phyloP scores from a whole-genome alignment of 2,113 vertebrate species.

The Myrmophylax atrothorax region DNA sequence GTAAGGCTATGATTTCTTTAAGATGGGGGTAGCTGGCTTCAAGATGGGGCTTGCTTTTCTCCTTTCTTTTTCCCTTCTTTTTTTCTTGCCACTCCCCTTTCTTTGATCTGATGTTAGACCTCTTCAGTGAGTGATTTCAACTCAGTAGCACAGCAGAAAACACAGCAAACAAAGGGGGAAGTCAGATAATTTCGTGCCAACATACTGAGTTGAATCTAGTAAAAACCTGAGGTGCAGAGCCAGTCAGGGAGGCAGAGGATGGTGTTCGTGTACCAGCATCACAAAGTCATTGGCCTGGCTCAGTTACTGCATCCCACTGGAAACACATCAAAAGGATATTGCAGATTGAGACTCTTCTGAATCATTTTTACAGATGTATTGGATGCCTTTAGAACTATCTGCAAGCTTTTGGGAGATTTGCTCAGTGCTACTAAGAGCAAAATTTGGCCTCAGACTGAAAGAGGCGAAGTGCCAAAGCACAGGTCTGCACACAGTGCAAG shows the following conservation, averaged over 20 bases:
- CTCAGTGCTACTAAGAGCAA: background rate
- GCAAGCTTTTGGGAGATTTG: background rate
- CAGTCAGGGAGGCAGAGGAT: background rate
- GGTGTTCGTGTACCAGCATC: background rate
- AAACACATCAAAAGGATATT: background rate
- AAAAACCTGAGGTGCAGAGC: background rate
- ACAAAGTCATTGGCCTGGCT: background rate
- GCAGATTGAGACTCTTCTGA: background rate
- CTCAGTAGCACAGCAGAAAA: background rate
- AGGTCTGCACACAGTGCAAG: background rate
- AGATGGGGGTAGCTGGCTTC: background rate
- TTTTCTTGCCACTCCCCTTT: background rate
- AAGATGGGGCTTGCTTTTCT: background rate
- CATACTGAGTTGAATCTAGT: background rate
- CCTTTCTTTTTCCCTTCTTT: background rate
- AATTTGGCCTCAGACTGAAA: background rate
- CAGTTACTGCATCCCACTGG: background rate
- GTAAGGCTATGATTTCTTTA: background rate
- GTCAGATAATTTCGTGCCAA: background rate
- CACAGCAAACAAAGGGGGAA: background rate
- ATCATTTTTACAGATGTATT: background rate
- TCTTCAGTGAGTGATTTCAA: background rate
- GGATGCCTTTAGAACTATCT: background rate
- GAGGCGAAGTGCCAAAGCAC: background rate
- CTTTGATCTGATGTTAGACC: background rate